Evolutionary conservation across 2,113 vertebrate species (phyloP), one percentile per base, ranked within the genome.

Genomic region (Lutjanus erythropterus): DNA sequence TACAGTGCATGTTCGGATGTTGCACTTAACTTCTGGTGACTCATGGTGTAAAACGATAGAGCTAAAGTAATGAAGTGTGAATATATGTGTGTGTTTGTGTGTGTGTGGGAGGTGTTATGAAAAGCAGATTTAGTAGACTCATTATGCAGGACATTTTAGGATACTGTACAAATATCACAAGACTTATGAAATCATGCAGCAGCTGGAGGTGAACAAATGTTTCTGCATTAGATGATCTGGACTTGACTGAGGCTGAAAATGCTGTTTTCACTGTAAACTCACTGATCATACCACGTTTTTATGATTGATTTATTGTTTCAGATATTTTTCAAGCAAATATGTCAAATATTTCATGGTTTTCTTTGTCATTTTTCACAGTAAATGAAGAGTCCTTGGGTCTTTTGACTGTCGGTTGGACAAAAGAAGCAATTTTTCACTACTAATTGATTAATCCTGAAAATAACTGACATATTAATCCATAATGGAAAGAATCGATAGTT

Each of bases 11-110:
- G 69, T 41, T 50, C 19, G 7, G 42, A 71, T 66, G 65, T 44
- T 73, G 42, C 69, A 55, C 59, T 77, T 60, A 64, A 82, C 76
- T 83, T 87, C 64, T 66, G 33, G 69, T 81, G 80, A 86, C 69
- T 85, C 74, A 80, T 29, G 61, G 2, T 71, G 53, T 49, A 14
- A 23, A 47, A 67, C 44, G 61, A 71, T 15, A 65, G 35, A 71
- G 14, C 49, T 33, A 39, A 53, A 6, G 4, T 49, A 59, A 71
- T 39, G 18, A 62, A 53, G 70, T 18, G 65, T 27, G 62, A 5
- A 4, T 9, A 8, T 49, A 41, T 61, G 73, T 72, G 71, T 25
- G 75, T 49, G 33, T 41, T 49, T 67, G 68, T 53, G 77, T 62
- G 73, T 66, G 47, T 49, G 41, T 69, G 47, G 33, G 68, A 14